Percentiles rank a stretch among this genome's conserved stretches.
These are phyloP conservation scores for Glyptemys insculpta DNA, from an alignment of 2,797 vertebrate species.

Conservation along the genomic window DNA sequence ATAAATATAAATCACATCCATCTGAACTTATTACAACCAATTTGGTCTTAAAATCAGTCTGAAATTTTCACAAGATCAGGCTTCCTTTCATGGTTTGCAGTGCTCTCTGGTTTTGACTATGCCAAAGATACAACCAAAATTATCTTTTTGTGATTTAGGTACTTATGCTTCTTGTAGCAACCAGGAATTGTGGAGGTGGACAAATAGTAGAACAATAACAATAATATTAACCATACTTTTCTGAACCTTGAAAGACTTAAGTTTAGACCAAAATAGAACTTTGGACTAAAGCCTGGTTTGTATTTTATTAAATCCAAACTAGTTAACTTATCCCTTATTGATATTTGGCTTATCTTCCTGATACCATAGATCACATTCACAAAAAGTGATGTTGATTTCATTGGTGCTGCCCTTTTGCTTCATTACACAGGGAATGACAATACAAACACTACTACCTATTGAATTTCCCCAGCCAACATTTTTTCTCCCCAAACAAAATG, in stretches of 20 bases:
- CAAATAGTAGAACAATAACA: neutral
- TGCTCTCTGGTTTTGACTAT: neutral
- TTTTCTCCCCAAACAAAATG: neutral
- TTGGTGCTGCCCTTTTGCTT: neutral
- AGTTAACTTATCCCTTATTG: neutral
- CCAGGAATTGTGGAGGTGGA: fast-evolving
- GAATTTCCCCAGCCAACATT: neutral
- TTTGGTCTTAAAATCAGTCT: neutral
- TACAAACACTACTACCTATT: neutral
- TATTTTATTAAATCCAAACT: neutral
- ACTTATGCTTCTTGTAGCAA: neutral
- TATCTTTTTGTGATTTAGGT: neutral
- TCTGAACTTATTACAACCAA: neutral
- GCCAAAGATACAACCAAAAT: neutral
- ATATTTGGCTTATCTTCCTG: neutral
- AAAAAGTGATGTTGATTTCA: neutral
- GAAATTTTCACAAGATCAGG: neutral
- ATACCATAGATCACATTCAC: neutral
- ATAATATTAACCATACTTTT: neutral
- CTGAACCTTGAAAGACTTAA: neutral
- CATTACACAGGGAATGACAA: neutral
- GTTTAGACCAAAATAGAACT: neutral
- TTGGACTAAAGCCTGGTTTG: neutral
- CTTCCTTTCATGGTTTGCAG: neutral
- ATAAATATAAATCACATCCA: neutral